A percentile compares a stretch with the other conserved stretches of the same genome.
phyloP scores from a whole-genome alignment of 2,113 vertebrate genomes.

The Hyaena hyaena region DNA sequence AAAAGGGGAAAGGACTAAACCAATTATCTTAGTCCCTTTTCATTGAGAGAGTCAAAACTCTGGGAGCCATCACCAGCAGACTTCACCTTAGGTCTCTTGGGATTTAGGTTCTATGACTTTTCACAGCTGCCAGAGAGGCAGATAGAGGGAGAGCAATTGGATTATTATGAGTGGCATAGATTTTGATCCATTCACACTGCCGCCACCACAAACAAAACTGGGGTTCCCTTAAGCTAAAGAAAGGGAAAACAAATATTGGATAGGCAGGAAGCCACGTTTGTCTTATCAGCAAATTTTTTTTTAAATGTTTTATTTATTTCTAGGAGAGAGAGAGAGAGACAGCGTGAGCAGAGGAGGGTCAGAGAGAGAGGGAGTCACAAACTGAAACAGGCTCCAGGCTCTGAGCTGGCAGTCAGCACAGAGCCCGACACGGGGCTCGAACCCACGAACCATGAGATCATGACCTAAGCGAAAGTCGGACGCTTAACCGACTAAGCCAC shows the following conservation, averaged over 20 bases:
- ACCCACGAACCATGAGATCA: too few species aligned
- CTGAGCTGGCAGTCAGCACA: too few species aligned
- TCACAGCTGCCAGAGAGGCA: not conserved
- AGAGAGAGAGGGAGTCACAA: too few species aligned
- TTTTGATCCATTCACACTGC: not conserved
- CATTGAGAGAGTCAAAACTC: not conserved
- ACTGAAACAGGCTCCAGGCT: too few species aligned
- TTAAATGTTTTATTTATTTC: too few species aligned
- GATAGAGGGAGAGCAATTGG: not conserved
- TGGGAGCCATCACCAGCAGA: not conserved
- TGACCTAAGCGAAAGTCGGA: too few species aligned
- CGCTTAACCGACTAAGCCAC: too few species aligned
- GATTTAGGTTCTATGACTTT: not conserved
- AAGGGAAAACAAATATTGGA: not conserved
- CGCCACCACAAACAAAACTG: not conserved
- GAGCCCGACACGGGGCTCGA: too few species aligned
- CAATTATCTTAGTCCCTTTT: not conserved
- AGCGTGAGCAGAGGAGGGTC: too few species aligned
- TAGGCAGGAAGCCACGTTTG: not conserved
- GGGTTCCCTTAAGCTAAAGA: not conserved
- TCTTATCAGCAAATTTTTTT: not conserved
- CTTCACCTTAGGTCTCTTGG: not conserved
- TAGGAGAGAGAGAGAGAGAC: too few species aligned
- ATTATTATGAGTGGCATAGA: not conserved
- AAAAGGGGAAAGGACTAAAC: not conserved